A percentile compares a stretch with the other conserved stretches of the same genome.
Evolutionary conservation across 1,140 invertebrate species (phyloP).

Genomic region (Dermatophagoides farinae): DNA sequence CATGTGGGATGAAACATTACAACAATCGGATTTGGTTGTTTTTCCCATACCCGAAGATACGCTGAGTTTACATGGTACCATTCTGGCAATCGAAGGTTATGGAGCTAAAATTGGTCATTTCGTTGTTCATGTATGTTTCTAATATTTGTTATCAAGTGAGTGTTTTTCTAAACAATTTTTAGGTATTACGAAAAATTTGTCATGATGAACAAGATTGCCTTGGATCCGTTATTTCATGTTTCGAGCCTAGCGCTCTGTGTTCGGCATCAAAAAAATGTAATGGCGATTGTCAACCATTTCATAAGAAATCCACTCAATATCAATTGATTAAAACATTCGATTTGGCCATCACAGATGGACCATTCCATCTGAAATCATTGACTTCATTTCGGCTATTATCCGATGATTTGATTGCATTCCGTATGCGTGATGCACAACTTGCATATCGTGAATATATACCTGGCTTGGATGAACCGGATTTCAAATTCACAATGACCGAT

Average conservation of each 20-base stretch:
- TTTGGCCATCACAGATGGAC: conserved; percentile 6
- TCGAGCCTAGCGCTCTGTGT: conserved; percentile 5
- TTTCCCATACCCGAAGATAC: conserved; percentile 6
- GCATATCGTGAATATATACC: background rate
- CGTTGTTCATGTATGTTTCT: conserved; percentile 10
- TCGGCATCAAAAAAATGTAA: background rate
- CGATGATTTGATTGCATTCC: conserved; percentile 1
- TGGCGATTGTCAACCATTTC: background rate
- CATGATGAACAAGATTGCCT: background rate
- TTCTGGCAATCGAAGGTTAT: conserved; percentile 17
- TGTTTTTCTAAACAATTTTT: background rate
- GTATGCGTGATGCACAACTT: conserved; percentile 3
- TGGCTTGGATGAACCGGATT: conserved; percentile 2
- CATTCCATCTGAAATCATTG: background rate
- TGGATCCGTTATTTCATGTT: background rate
- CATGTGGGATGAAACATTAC: background rate
- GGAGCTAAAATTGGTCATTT: conserved; percentile 10
- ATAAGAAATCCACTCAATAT: background rate
- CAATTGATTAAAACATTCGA: background rate
- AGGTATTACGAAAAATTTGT: conserved; percentile 9
- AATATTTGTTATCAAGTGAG: background rate
- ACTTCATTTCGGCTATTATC: conserved; percentile 3
- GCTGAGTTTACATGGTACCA: background rate
- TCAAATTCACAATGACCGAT: background rate
- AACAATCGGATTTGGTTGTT: conserved; percentile 8